Conservation (phyloP, 2,888 invertebrate genomes). For the Buathra laborator region DNA sequence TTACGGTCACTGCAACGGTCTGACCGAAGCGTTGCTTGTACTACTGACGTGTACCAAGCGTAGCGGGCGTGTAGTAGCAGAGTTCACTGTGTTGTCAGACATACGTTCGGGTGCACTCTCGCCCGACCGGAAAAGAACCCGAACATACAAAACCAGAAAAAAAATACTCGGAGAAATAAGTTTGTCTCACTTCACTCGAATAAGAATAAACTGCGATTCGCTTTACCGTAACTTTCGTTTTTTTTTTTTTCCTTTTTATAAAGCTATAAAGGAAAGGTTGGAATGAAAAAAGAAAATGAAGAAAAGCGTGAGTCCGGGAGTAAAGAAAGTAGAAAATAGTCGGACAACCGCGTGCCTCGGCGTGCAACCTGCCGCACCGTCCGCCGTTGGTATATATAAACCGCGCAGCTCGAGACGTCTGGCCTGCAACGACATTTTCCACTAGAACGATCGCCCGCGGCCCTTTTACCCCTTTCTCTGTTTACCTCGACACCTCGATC, state of each 20-base stretch:
- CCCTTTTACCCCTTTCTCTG: conserved; percentile 3
- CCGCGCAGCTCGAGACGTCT: conserved; percentile 37
- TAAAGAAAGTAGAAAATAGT: conserved; percentile 13
- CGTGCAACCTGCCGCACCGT: neutral
- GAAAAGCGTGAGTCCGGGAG: neutral
- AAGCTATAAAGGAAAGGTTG: neutral
- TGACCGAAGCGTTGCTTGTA: conserved; percentile 50
- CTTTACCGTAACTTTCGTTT: conserved; percentile 11
- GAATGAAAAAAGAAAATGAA: neutral
- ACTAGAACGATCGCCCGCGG: conserved; percentile 37
- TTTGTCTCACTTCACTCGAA: conserved; percentile 3
- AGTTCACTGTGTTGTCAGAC: conserved; percentile 30
- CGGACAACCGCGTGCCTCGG: conserved; percentile 4
- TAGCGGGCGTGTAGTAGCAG: conserved; percentile 19
- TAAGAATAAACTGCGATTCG: conserved; percentile 37
- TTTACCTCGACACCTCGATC: neutral
- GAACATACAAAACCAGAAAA: neutral
- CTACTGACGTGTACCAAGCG: conserved; percentile 24
- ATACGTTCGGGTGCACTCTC: neutral
- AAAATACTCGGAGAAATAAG: neutral
- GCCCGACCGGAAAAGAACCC: conserved; percentile 19
- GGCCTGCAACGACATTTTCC: conserved; percentile 36
- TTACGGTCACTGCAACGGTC: conserved; percentile 36
- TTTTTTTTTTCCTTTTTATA: conserved; percentile 10
- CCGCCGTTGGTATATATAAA: neutral